These are phyloP conservation scores for Abrostola triplasia DNA, from an alignment of 2,888 invertebrate species.

Conservation along the genomic window DNA sequence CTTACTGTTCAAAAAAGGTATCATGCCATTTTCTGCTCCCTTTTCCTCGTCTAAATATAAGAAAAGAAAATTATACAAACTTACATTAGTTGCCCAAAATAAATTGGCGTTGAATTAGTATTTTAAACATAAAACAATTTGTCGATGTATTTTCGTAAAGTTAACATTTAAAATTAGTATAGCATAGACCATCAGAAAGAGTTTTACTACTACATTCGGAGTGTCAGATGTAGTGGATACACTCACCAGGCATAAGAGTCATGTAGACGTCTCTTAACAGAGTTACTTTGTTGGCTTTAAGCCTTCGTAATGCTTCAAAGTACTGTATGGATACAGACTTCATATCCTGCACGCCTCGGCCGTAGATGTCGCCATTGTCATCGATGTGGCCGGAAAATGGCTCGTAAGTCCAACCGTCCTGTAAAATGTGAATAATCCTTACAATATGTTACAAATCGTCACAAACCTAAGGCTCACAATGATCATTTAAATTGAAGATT, in stretches of 20 bases:
- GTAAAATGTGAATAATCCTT: background rate
- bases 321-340: constrained; percentile 91
- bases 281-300: constrained; percentile 81
- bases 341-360: constrained; percentile 95
- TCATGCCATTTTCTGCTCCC: constrained; percentile 93
- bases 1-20: constrained; percentile 89
- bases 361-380: constrained; percentile 93
- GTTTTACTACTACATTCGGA: no score
- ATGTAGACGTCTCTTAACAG: constrained; percentile 90
- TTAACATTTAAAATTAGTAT: no score
- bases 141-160: no score
- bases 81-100: no score
- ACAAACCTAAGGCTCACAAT: no score
- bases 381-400: constrained; percentile 95
- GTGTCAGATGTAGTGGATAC: no score
- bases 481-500: no score
- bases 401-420: constrained; percentile 91
- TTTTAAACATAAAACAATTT: no score
- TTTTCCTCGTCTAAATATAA: constrained; percentile 92
- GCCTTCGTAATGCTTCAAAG: constrained; percentile 89
- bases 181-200: no score
- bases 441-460: no score
- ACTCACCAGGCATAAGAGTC: constrained; percentile 90
- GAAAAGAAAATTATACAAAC: background rate
- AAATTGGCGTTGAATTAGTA: no score